These are phyloP conservation scores for Narcine bancroftii DNA, from an alignment of 2,113 vertebrate genomes.

Conservation along the genomic window DNA sequence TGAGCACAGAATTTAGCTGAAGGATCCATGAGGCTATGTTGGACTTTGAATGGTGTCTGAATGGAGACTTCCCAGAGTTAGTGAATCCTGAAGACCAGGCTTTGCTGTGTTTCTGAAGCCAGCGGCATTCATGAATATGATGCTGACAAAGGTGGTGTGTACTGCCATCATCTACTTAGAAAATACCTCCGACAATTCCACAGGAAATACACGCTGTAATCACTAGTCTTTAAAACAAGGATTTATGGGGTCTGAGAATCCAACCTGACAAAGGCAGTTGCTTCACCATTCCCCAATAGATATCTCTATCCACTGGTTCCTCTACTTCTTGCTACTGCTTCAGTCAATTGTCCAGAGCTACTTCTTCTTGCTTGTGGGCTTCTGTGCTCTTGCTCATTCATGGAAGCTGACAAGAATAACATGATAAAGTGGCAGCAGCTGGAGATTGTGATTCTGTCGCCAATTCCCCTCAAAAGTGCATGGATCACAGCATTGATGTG, in stretches of 20 bases:
- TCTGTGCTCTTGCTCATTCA: no score
- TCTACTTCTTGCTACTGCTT: background rate
- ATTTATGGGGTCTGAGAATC: background rate
- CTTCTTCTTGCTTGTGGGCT: no score
- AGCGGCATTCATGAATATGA: background rate
- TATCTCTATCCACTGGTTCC: background rate
- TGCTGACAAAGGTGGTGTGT: background rate
- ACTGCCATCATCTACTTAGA: background rate
- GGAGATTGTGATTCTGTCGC: background rate
- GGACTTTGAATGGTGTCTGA: no score
- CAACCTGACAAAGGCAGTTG: background rate
- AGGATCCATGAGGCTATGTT: background rate
- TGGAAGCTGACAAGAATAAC: no score
- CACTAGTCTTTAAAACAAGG: background rate
- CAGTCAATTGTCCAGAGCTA: background rate
- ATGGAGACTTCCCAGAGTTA: no score
- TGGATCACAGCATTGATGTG: background rate
- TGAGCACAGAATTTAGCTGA: background rate
- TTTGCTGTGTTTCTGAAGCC: no score
- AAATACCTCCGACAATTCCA: background rate
- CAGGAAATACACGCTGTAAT: background rate
- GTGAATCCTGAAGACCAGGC: no score
- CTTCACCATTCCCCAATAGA: background rate
- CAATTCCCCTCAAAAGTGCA: background rate
- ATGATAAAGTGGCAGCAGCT: no score